Percentiles rank a stretch among this genome's conserved stretches.
Evolutionary conservation across 1,140 invertebrate genomes (phyloP).

Genomic region (Scaptodrosophila lebanonensis): DNA sequence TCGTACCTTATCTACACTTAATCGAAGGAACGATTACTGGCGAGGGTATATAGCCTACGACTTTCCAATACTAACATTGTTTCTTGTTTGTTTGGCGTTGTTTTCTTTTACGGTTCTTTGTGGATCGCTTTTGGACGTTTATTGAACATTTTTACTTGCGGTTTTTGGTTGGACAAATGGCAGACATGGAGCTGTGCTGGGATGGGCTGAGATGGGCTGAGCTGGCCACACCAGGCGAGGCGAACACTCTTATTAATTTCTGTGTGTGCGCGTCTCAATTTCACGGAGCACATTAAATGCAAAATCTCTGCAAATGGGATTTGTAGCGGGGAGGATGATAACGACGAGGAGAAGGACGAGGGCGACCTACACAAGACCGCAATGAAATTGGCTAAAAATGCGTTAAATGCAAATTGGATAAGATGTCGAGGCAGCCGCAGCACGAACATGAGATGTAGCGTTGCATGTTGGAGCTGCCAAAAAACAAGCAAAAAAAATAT

Average conservation of each 20-base stretch:
- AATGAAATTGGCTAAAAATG: slow-evolving; percentile 58
- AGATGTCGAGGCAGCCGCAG: slow-evolving; percentile 50
- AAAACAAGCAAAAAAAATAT: slow-evolving; percentile 5
- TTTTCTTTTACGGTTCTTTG: too few relatives aligned
- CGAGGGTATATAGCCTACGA: too few relatives aligned
- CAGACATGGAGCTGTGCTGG: slow-evolving; percentile 13
- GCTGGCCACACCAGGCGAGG: slow-evolving; percentile 1
- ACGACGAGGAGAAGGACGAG: slow-evolving; percentile 17
- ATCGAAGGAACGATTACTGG: too few relatives aligned
- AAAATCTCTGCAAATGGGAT: slow-evolving; percentile 67
- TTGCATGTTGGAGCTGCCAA: slow-evolving; percentile 45
- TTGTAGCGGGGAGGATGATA: slow-evolving; percentile 16
- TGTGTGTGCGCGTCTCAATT: slow-evolving; percentile 49
- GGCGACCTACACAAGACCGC: slow-evolving; percentile 6
- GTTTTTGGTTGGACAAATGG: slow-evolving; percentile 21
- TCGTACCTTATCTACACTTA: too few relatives aligned
- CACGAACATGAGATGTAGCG: slow-evolving; percentile 20
- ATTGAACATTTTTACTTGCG: slow-evolving; percentile 73
- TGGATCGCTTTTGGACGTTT: too few relatives aligned
- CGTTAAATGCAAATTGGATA: slow-evolving; percentile 75
- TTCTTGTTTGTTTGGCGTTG: too few relatives aligned
- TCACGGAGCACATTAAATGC: slow-evolving; percentile 68
- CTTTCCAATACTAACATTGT: too few relatives aligned
- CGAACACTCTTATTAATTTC: slow-evolving; percentile 63
- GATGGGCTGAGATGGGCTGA: slow-evolving; percentile 13